Conservation (phyloP, 1,140 invertebrate genomes). For the Leguminivora glycinivorella region DNA sequence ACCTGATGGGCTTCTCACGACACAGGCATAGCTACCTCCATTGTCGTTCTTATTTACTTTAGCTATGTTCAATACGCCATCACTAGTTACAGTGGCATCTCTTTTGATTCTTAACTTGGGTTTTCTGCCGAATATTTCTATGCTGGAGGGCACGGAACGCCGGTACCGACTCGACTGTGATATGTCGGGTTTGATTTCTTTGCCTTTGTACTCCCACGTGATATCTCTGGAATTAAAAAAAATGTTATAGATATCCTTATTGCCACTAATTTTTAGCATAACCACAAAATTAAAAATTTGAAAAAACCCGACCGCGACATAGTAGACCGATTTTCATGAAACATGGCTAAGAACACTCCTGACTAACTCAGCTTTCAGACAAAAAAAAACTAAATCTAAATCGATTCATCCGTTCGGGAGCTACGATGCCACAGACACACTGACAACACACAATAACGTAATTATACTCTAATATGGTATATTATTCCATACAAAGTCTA, state of each 20-base stretch:
- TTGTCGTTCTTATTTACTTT: conserved; percentile 84
- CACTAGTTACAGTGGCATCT: conserved; percentile 52
- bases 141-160: conserved; percentile 49
- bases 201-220: conserved; percentile 75
- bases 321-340: too few species aligned
- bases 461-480: too few species aligned
- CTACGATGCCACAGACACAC: too few species aligned
- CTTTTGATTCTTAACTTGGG: conserved; percentile 72
- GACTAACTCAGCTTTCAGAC: too few species aligned
- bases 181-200: conserved; percentile 58
- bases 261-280: too few species aligned
- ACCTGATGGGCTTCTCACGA: conserved; percentile 87
- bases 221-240: conserved; percentile 66
- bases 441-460: too few species aligned
- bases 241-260: background rate
- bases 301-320: too few species aligned
- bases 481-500: too few species aligned
- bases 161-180: conserved; percentile 61
- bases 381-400: too few species aligned
- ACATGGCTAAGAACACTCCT: too few species aligned
- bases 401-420: too few species aligned
- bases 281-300: too few species aligned
- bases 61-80: conserved; percentile 83
- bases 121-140: conserved; percentile 72
- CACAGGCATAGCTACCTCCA: conserved; percentile 90